These are phyloP conservation scores for Pyrrhia umbra DNA, from an alignment of 2,888 invertebrate species.

Conservation along the genomic window DNA sequence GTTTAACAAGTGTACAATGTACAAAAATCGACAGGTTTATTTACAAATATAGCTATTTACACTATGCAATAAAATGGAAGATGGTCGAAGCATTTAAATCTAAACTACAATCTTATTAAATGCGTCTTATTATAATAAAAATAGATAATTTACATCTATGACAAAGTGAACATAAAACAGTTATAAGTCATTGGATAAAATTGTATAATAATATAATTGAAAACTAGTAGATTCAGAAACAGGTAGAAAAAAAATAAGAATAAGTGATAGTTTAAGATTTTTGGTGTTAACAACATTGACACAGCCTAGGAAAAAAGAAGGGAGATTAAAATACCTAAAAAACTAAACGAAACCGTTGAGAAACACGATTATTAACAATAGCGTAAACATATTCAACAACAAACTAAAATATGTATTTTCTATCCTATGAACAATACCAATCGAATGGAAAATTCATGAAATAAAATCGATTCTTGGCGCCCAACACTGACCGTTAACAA, in stretches of 20 bases:
- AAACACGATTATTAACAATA: constrained; percentile 14
- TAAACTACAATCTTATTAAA: constrained; percentile 58
- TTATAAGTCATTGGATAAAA: constrained; percentile 23
- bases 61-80: constrained; percentile 62
- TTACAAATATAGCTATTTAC: constrained; percentile 66
- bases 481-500: constrained; percentile 4
- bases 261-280: constrained; percentile 22
- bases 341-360: constrained; percentile 3
- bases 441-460: constrained; percentile 19
- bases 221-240: too few relatives aligned
- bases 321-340: neutral
- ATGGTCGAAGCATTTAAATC: constrained; percentile 52
- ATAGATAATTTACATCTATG: constrained; percentile 43
- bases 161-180: constrained; percentile 37
- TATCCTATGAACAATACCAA: constrained; percentile 4
- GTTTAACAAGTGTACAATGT: constrained; percentile 71
- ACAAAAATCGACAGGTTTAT: constrained; percentile 68
- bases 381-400: constrained; percentile 1
- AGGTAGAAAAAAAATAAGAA: constrained; percentile 8
- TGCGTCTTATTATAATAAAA: constrained; percentile 52
- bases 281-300: constrained; percentile 46
- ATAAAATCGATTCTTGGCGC: constrained; percentile 29
- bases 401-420: constrained; percentile 13
- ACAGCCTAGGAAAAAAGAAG: constrained; percentile 7
- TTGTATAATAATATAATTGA: constrained; percentile 10